Percentiles rank a stretch among this genome's conserved stretches.
These are phyloP conservation scores for Rhinolophus ferrumequinum DNA, from an alignment of 2,113 vertebrate species.

Conservation along the genomic window DNA sequence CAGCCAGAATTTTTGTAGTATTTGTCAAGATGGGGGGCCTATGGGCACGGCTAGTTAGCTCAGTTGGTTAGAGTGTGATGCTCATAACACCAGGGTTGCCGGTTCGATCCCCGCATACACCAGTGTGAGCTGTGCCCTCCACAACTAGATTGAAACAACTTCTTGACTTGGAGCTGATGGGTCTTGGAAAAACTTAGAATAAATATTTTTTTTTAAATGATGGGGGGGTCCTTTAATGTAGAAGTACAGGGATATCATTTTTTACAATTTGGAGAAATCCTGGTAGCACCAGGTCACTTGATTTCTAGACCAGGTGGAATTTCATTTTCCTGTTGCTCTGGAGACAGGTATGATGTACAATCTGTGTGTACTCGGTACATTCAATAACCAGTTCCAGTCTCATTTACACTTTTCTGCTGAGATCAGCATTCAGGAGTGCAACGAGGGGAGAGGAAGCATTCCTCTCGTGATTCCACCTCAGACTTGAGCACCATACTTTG, in stretches of 20 bases:
- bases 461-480: conserved; percentile 39
- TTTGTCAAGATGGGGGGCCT: neutral
- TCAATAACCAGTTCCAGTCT: neutral
- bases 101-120: too few species aligned
- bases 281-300: neutral
- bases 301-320: conserved; percentile 57
- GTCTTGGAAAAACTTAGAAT: too few species aligned
- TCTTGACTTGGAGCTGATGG: too few species aligned
- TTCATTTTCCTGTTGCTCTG: conserved; percentile 46
- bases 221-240: neutral
- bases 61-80: too few species aligned
- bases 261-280: neutral
- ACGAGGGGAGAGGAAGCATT: conserved; percentile 6
- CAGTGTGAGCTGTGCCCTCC: too few species aligned
- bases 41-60: too few species aligned
- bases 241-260: neutral
- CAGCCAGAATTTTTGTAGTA: neutral
- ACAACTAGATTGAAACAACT: too few species aligned
- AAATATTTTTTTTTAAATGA: too few species aligned
- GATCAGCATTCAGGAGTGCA: conserved; percentile 34
- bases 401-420: conserved; percentile 29
- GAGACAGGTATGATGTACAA: conserved; percentile 47
- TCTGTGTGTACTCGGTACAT: neutral
- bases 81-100: too few species aligned
- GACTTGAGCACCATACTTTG: neutral